These are phyloP conservation scores for Thalassophryne amazonica DNA, from an alignment of 2,797 vertebrate species.

Conservation along the genomic window DNA sequence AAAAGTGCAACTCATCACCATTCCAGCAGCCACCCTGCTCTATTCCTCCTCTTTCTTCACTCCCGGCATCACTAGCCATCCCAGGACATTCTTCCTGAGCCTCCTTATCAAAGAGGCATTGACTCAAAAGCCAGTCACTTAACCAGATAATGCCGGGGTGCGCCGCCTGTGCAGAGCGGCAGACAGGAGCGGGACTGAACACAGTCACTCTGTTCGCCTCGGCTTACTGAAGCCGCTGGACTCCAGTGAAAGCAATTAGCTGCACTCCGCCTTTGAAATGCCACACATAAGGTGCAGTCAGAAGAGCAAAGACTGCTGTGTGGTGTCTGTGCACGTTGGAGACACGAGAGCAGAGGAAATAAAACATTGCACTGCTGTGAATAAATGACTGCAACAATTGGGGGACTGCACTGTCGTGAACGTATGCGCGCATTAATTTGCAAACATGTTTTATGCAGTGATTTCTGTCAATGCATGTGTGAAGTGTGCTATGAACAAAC, in stretches of 20 bases:
- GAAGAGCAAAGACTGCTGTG: constrained; percentile 3
- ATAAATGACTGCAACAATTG: constrained; percentile 19
- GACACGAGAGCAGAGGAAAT: constrained; percentile 11
- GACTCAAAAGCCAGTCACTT: constrained; percentile 46
- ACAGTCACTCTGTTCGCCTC: background rate
- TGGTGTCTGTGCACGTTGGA: too few species aligned
- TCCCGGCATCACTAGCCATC: constrained; percentile 20
- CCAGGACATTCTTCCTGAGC: constrained; percentile 22
- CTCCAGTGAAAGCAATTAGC: constrained; percentile 45
- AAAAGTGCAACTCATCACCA: background rate
- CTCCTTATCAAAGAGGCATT: constrained; percentile 49
- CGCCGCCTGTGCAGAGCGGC: constrained; percentile 23
- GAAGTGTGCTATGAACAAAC: background rate
- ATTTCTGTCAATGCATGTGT: background rate
- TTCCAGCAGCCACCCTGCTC: too few species aligned
- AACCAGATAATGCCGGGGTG: constrained; percentile 44
- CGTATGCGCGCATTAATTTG: constrained; percentile 6
- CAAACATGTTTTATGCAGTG: background rate
- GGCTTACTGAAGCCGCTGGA: constrained; percentile 20
- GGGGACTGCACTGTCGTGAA: constrained; percentile 9
- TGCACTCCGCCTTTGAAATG: constrained; percentile 30
- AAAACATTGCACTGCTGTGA: constrained; percentile 21
- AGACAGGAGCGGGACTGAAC: too few species aligned
- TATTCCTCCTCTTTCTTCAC: background rate
- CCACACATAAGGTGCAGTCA: background rate